phyloP scores from a whole-genome alignment of 2,113 vertebrate genomes.

The Protobothrops mucrosquamatus region DNA sequence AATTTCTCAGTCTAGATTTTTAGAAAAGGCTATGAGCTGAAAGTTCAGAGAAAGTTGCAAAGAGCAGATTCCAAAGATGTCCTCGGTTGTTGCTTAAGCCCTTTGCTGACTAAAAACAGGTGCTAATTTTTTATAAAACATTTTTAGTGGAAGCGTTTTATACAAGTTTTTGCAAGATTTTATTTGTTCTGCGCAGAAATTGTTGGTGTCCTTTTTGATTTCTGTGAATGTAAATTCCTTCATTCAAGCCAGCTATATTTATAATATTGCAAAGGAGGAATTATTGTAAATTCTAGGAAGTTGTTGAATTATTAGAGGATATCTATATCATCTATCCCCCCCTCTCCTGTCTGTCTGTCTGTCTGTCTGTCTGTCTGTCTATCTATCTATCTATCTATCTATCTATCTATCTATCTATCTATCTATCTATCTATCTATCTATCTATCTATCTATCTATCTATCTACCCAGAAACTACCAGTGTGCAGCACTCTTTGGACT shows the following conservation, averaged over 20 bases:
- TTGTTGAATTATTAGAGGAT: background rate
- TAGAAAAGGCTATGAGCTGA: background rate
- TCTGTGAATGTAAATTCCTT: background rate
- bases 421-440: no score
- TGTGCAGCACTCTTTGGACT: no score
- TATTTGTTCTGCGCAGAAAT: background rate
- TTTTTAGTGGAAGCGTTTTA: background rate
- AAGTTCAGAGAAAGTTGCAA: background rate
- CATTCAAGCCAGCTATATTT: background rate
- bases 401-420: no score
- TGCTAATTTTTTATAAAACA: background rate
- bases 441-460: no score
- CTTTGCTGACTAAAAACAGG: background rate
- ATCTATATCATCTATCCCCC: no score
- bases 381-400: no score
- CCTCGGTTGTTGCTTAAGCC: background rate
- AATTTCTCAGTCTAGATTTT: background rate
- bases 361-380: no score
- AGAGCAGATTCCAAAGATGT: background rate
- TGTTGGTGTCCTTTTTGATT: background rate
- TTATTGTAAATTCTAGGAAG: background rate
- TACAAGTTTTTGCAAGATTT: background rate
- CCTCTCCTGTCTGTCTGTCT: no score
- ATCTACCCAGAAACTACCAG: no score
- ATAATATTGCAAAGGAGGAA: background rate